phyloP scores from a whole-genome alignment of 2,797 vertebrate genomes.

The Gymnoscopelus microlampas region DNA sequence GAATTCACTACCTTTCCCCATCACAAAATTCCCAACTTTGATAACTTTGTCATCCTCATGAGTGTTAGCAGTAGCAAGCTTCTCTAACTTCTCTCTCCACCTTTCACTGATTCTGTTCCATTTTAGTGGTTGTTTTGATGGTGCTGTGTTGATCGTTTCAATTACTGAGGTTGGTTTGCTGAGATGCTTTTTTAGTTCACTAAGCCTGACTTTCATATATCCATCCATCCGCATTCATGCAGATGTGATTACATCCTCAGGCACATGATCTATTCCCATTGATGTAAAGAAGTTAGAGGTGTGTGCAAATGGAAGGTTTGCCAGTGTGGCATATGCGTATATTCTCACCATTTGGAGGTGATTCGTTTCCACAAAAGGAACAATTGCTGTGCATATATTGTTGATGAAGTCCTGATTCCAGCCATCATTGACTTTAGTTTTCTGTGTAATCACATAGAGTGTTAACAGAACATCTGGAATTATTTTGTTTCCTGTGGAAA shows the following conservation, averaged over 20 bases:
- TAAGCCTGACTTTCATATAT: constrained; percentile 57
- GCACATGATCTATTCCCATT: constrained; percentile 47
- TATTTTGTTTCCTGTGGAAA: background rate
- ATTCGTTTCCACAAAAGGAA: background rate
- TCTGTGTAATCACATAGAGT: constrained; percentile 61
- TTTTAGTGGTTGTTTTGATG: background rate
- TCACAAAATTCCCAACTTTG: too few relatives aligned
- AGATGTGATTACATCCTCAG: constrained; percentile 47
- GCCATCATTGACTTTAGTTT: constrained; percentile 32
- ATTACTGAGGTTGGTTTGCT: background rate
- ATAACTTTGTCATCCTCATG: too few relatives aligned
- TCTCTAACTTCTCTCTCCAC: constrained; percentile 58
- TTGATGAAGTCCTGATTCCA: constrained; percentile 22
- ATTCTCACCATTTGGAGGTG: background rate
- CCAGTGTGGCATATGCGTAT: constrained; percentile 48
- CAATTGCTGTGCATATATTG: constrained; percentile 24
- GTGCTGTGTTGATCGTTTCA: background rate
- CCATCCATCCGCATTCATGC: constrained; percentile 49
- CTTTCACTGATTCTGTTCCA: constrained; percentile 49
- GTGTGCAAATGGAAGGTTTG: constrained; percentile 37
- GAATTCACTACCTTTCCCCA: too few relatives aligned
- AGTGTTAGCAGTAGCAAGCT: constrained; percentile 12
- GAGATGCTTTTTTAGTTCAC: constrained; percentile 32
- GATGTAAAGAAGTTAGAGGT: constrained; percentile 31
- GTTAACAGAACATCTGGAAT: background rate